These are phyloP conservation scores for Calameuta idolon DNA, from an alignment of 2,888 invertebrate genomes.

Conservation along the genomic window DNA sequence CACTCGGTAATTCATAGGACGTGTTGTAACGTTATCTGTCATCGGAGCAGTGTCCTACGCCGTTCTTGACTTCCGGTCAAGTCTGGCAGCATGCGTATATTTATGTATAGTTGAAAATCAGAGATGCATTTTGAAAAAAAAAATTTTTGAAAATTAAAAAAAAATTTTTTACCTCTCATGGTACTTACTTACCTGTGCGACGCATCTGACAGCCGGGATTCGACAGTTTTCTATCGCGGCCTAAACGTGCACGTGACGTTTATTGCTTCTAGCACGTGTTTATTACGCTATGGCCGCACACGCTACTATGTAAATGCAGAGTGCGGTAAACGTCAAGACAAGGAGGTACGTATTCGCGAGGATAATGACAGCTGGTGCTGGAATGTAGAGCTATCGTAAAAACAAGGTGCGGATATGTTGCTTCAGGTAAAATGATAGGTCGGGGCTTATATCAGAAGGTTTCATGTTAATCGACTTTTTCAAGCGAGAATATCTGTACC, in stretches of 20 bases:
- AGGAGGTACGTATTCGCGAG: background rate
- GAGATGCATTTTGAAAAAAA: too few species aligned
- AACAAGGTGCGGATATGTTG: background rate
- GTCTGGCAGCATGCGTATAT: background rate
- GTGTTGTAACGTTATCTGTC: background rate
- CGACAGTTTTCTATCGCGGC: background rate
- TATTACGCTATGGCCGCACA: background rate
- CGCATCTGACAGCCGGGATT: background rate
- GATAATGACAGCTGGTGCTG: background rate
- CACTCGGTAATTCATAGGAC: conserved; percentile 14
- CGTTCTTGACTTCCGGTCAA: background rate
- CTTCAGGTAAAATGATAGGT: background rate
- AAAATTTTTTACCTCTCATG: background rate
- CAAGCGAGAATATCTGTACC: background rate
- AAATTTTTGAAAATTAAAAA: too few species aligned
- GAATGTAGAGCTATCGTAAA: background rate
- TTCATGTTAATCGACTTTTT: background rate
- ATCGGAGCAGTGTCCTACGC: background rate
- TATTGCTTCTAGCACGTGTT: background rate
- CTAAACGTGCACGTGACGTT: background rate
- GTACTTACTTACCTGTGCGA: background rate
- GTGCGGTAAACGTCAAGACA: background rate
- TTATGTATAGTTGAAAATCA: background rate
- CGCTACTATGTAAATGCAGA: background rate
- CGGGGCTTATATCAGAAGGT: background rate